Conservation (phyloP, 1,140 invertebrate genomes). For the Parasteatoda tepidariorum region DNA sequence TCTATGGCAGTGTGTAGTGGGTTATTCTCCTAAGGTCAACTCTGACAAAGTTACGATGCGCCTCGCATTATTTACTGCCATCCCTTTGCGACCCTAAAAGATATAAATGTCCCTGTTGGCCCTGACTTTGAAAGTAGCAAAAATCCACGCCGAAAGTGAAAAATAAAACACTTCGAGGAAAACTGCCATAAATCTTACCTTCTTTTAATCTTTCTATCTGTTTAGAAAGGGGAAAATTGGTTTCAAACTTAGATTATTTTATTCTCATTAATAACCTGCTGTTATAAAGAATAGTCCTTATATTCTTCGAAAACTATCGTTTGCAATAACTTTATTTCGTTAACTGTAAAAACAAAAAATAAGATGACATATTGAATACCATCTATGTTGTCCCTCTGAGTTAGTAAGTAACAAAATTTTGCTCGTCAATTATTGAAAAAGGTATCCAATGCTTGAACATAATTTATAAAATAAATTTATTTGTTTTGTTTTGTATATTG, state of each 20-base stretch:
- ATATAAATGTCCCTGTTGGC: slow-evolving; percentile 49
- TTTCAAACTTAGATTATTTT: background rate
- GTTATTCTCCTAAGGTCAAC: slow-evolving; percentile 30
- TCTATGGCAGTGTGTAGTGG: background rate
- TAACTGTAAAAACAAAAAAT: too few species aligned
- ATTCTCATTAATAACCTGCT: background rate
- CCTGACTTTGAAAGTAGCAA: background rate
- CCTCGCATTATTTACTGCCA: slow-evolving; percentile 40
- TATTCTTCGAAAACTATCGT: background rate
- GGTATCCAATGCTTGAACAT: too few species aligned
- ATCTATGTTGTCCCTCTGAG: too few species aligned
- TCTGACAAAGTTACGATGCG: background rate
- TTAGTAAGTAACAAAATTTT: too few species aligned
- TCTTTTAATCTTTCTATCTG: slow-evolving; percentile 35
- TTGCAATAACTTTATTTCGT: too few species aligned
- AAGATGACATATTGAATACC: too few species aligned
- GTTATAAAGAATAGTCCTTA: background rate
- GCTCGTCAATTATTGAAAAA: too few species aligned
- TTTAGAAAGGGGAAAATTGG: slow-evolving; percentile 23
- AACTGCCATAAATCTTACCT: slow-evolving; percentile 3
- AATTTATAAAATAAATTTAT: too few species aligned
- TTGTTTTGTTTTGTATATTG: too few species aligned
- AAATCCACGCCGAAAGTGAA: slow-evolving; percentile 3
- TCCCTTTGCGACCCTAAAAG: slow-evolving; percentile 42
- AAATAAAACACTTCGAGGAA: slow-evolving; percentile 10